Evolutionary conservation across 2,888 invertebrate genomes (phyloP).

Genomic region (Lochmaea crataegi): DNA sequence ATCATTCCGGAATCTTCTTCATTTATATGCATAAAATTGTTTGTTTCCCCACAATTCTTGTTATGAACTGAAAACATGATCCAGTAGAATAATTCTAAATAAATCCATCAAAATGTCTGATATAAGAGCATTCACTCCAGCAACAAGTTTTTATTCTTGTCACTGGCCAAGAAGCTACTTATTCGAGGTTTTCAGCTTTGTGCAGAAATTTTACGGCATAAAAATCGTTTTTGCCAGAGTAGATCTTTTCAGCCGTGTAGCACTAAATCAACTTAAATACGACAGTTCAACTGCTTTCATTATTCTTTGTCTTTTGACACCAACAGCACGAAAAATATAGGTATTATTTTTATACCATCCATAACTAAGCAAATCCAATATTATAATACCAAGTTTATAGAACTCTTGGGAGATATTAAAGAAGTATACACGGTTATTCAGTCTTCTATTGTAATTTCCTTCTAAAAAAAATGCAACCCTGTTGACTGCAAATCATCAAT

Average conservation of each 20-base stretch:
- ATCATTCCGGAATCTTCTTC: no score
- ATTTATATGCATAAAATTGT: no score
- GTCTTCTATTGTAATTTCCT: no score
- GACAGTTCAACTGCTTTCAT: slow-evolving; percentile 2
- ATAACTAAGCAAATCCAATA: background rate
- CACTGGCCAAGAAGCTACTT: background rate
- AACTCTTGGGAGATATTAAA: background rate
- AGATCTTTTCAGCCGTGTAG: background rate
- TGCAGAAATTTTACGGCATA: background rate
- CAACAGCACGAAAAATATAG: background rate
- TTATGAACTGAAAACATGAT: no score
- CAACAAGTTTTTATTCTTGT: slow-evolving; percentile 2
- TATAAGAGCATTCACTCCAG: background rate
- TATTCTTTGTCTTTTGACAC: slow-evolving; percentile 2
- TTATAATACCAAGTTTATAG: background rate
- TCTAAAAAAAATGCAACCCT: no score
- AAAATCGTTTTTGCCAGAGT: background rate
- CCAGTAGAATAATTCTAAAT: background rate
- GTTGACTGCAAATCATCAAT: no score
- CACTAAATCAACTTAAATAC: slow-evolving; percentile 1
- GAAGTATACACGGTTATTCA: background rate
- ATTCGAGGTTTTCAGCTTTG: background rate
- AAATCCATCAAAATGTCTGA: background rate
- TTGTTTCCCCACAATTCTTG: no score
- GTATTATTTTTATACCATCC: background rate